Conservation (phyloP, 2,888 invertebrate genomes). For the Acleris laterana region DNA sequence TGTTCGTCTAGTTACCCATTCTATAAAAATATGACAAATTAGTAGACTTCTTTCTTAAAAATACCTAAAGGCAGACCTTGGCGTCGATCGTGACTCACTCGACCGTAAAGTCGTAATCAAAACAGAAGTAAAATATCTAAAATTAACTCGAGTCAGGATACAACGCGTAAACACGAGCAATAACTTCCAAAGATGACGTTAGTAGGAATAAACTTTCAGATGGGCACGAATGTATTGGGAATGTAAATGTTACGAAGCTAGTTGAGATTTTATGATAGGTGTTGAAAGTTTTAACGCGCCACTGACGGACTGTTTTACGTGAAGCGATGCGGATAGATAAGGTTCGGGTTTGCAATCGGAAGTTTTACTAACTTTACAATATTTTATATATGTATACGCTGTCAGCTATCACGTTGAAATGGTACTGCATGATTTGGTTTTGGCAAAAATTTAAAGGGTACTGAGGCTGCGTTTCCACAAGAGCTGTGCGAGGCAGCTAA, state of each 20-base stretch:
- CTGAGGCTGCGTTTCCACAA: too few relatives aligned
- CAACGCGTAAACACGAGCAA: slow-evolving; percentile 1
- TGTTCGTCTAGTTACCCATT: too few relatives aligned
- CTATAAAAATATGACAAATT: too few relatives aligned
- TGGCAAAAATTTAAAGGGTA: too few relatives aligned
- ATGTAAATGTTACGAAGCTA: neutral
- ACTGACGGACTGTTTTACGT: slow-evolving; percentile 13
- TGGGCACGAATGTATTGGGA: neutral
- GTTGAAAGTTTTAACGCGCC: slow-evolving; percentile 14
- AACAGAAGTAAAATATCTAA: slow-evolving; percentile 6
- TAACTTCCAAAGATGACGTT: neutral
- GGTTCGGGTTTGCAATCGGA: neutral
- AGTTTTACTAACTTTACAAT: neutral
- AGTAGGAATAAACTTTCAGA: neutral
- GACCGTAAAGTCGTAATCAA: neutral
- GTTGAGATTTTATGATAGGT: slow-evolving; percentile 1
- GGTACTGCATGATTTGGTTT: too few relatives aligned
- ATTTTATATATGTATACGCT: neutral
- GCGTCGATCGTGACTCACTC: too few relatives aligned
- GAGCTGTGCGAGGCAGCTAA: too few relatives aligned
- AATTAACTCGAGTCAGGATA: slow-evolving; percentile 2
- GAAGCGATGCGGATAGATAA: neutral
- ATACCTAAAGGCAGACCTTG: too few relatives aligned
- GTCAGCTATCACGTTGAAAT: neutral
- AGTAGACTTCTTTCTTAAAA: too few relatives aligned